These are phyloP conservation scores for Phalacrocorax aristotelis DNA, from an alignment of 2,113 vertebrate genomes.

Conservation along the genomic window DNA sequence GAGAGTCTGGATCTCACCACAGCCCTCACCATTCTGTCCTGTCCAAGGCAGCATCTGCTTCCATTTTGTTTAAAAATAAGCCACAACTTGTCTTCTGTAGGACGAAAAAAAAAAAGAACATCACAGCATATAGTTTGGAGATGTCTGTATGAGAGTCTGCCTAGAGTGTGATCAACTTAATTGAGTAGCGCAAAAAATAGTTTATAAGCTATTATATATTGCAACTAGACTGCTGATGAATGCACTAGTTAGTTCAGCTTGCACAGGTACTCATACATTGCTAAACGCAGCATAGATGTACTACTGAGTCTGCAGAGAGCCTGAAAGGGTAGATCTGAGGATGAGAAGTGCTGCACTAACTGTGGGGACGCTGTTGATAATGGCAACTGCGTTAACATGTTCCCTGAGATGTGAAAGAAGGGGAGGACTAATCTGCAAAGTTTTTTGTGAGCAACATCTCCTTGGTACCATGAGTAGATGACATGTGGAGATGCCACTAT, in stretches of 20 bases:
- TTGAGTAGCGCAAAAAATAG: background rate
- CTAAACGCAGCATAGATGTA: background rate
- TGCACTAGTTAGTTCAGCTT: background rate
- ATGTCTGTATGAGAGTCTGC: background rate
- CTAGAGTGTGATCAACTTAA: background rate
- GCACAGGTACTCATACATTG: background rate
- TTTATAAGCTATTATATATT: background rate
- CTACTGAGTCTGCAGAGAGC: background rate
- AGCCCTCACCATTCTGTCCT: background rate
- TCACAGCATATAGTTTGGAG: background rate
- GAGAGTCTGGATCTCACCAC: background rate
- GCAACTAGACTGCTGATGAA: background rate
- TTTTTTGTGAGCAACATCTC: background rate
- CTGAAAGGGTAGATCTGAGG: background rate
- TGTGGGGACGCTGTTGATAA: background rate
- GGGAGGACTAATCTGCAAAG: background rate
- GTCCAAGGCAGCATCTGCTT: background rate
- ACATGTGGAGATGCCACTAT: background rate
- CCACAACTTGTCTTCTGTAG: background rate
- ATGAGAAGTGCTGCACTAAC: background rate
- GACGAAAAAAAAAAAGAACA: background rate
- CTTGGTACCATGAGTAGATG: background rate
- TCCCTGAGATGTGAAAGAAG: background rate
- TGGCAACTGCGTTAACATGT: background rate
- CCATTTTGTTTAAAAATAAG: background rate